phyloP scores from a whole-genome alignment of 2,113 vertebrate species.

The Phycodurus eques region DNA sequence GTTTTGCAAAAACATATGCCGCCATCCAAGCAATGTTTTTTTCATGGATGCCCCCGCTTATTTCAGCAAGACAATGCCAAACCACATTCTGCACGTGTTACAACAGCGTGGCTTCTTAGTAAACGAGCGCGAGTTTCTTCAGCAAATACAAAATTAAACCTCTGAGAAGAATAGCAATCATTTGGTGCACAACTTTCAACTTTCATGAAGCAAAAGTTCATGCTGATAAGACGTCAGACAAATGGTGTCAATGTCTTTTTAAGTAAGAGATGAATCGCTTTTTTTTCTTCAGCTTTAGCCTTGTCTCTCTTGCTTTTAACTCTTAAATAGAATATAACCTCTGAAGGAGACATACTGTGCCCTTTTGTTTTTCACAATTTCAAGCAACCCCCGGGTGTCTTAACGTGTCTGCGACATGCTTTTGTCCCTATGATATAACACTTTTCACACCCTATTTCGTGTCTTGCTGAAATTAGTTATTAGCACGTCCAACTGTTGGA shows the following conservation, averaged over 20 bases:
- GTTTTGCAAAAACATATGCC: no score
- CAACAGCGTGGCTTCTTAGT: no score
- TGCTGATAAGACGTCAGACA: neutral
- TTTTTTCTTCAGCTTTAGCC: neutral
- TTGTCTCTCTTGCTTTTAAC: neutral
- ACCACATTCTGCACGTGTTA: no score
- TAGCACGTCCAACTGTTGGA: no score
- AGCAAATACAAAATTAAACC: slow-evolving; percentile 28
- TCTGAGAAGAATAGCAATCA: slow-evolving; percentile 12
- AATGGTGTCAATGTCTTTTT: slow-evolving; percentile 7
- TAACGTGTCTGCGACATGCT: neutral
- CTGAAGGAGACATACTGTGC: neutral
- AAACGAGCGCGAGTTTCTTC: slow-evolving; percentile 11
- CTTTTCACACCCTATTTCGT: no score
- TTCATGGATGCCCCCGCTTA: no score
- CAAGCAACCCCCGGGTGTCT: neutral
- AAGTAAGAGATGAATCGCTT: neutral
- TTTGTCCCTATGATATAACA: no score
- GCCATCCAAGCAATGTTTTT: no score
- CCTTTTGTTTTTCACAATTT: neutral
- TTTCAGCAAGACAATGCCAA: no score
- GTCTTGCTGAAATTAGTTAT: no score
- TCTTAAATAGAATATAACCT: neutral
- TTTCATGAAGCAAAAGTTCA: slow-evolving; percentile 12
- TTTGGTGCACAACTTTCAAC: slow-evolving; percentile 20